Evolutionary conservation across 2,113 vertebrate species (phyloP).

Genomic region (Spheniscus mendiculus): DNA sequence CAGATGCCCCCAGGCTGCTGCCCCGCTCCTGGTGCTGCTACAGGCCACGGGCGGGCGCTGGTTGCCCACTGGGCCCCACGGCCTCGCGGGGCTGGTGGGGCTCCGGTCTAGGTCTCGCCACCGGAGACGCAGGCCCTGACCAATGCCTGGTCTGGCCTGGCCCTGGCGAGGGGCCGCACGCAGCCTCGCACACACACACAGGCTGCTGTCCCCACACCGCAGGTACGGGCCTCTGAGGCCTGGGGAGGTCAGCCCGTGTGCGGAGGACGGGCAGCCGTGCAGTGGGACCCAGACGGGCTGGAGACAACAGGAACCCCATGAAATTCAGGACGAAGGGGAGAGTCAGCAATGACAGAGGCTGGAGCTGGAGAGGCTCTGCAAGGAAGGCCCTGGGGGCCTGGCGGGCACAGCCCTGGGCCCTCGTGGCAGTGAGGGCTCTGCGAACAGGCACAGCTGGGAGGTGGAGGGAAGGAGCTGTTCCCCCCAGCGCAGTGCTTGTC

Average conservation of each 20-base stretch:
- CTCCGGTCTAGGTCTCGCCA: background rate
- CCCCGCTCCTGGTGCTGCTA: background rate
- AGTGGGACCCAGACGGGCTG: background rate
- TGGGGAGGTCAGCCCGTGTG: background rate
- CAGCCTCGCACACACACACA: too few relatives aligned
- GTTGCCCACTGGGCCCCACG: background rate
- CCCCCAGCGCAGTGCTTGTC: rapidly evolving
- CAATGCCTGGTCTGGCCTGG: background rate
- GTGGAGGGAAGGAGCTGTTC: too few relatives aligned
- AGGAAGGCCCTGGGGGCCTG: background rate
- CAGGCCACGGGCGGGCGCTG: background rate
- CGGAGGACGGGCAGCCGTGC: background rate
- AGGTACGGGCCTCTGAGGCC: background rate
- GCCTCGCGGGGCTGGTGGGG: background rate
- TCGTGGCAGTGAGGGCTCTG: rapidly evolving
- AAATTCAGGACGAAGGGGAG: background rate
- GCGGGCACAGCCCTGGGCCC: background rate
- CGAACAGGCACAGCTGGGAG: rapidly evolving
- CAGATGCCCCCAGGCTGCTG: background rate
- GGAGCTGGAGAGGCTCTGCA: background rate
- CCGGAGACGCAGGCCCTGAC: background rate
- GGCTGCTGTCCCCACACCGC: background rate
- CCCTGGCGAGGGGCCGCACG: too few relatives aligned
- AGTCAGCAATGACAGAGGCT: background rate
- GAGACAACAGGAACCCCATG: background rate